A percentile compares a stretch with the other conserved stretches of the same genome.
Evolutionary conservation across 2,113 vertebrate species (phyloP).

Genomic region (Antennarius striatus): DNA sequence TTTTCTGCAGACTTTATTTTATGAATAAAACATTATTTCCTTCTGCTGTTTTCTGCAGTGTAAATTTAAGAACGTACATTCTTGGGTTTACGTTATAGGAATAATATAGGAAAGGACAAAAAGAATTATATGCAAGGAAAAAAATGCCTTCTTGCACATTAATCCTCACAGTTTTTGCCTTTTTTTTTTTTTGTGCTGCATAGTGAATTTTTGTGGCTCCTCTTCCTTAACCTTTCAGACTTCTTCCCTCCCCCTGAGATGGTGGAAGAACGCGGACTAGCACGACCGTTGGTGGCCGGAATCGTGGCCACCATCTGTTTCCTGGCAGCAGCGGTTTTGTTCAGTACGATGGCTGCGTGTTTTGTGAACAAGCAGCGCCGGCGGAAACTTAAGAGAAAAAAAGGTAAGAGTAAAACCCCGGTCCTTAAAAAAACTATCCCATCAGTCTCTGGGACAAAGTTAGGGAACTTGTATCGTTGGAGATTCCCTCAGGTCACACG

Average conservation of each 20-base stretch:
- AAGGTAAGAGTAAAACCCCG: slow-evolving; percentile 81
- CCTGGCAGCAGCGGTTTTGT: slow-evolving; percentile 94
- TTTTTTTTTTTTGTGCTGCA: too few species aligned
- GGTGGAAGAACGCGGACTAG: slow-evolving; percentile 92
- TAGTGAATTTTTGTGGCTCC: too few species aligned
- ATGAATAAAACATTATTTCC: neutral
- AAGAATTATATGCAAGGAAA: too few species aligned
- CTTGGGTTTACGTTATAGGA: neutral
- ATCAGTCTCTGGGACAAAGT: neutral
- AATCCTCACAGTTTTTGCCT: neutral
- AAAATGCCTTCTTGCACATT: neutral
- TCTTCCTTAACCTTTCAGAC: slow-evolving; percentile 76
- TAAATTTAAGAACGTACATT: neutral
- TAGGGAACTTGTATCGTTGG: too few species aligned
- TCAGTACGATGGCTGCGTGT: slow-evolving; percentile 96
- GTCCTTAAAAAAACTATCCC: too few species aligned
- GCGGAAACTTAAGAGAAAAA: slow-evolving; percentile 93
- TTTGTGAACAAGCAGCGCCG: slow-evolving; percentile 99
- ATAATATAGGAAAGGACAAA: neutral
- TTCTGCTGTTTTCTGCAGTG: neutral
- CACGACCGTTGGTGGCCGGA: slow-evolving; percentile 94
- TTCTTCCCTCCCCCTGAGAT: slow-evolving; percentile 94
- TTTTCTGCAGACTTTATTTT: neutral
- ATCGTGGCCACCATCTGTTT: slow-evolving; percentile 99
- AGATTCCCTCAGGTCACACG: too few species aligned